phyloP scores from a whole-genome alignment of 2,888 invertebrate species.

The Sepioteuthis lessoniana region DNA sequence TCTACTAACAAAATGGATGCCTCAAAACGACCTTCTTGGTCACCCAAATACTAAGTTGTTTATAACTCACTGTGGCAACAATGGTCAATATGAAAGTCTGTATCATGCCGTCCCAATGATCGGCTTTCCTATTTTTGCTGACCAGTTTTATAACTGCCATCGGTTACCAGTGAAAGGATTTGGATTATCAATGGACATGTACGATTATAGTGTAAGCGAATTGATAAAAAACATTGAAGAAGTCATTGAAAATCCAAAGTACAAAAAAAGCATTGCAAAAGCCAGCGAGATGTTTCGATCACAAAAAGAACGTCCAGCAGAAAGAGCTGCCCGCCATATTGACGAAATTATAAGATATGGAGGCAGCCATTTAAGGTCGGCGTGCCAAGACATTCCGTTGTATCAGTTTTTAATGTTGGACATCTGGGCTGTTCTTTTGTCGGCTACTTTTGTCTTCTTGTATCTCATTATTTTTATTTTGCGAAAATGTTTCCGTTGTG shows the following conservation, averaged over 20 bases:
- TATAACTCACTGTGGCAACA: slow-evolving; percentile 58
- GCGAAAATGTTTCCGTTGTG: slow-evolving; percentile 1
- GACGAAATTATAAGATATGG: slow-evolving; percentile 53
- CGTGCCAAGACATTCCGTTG: slow-evolving; percentile 58
- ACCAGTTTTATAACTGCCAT: slow-evolving; percentile 55
- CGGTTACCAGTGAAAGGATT: slow-evolving; percentile 54
- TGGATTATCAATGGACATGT: slow-evolving; percentile 56
- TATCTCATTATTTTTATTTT: neutral
- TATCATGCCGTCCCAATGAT: slow-evolving; percentile 59
- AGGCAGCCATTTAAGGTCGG: slow-evolving; percentile 58
- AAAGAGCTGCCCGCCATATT: slow-evolving; percentile 15
- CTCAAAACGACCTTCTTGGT: slow-evolving; percentile 55
- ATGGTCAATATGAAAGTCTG: slow-evolving; percentile 58
- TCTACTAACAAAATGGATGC: slow-evolving; percentile 52
- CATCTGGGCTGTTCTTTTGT: neutral
- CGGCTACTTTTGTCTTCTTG: neutral
- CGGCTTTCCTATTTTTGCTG: slow-evolving; percentile 55
- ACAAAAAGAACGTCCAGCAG: slow-evolving; percentile 46
- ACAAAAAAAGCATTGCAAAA: slow-evolving; percentile 52
- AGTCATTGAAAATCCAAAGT: slow-evolving; percentile 53
- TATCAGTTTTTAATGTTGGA: slow-evolving; percentile 60
- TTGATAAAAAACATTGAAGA: slow-evolving; percentile 53
- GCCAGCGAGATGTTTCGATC: slow-evolving; percentile 54
- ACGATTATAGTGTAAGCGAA: slow-evolving; percentile 47
- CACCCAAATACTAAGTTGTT: slow-evolving; percentile 54